Evolutionary conservation across 2,797 vertebrate genomes (phyloP).

Genomic region (Geotrypetes seraphini): DNA sequence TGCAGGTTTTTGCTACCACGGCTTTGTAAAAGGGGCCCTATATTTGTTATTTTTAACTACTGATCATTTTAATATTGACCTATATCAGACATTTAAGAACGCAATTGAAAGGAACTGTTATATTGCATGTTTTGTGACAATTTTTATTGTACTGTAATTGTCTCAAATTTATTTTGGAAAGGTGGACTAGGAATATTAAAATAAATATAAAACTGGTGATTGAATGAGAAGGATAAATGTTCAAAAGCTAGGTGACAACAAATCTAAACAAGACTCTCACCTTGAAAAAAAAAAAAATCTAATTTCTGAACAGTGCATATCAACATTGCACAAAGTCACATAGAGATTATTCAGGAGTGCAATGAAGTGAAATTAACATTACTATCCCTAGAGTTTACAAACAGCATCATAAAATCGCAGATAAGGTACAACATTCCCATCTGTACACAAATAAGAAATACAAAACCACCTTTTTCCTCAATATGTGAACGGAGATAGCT

Average conservation of each 20-base stretch:
- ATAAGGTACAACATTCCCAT: conserved; percentile 22
- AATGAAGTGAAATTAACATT: conserved; percentile 41
- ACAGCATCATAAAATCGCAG: conserved; percentile 19
- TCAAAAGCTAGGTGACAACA: conserved; percentile 30
- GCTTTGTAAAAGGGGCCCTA: no score
- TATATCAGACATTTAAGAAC: conserved; percentile 6
- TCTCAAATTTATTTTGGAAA: no score
- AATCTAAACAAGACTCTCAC: conserved; percentile 22
- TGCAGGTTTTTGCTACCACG: no score
- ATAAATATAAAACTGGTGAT: conserved; percentile 26
- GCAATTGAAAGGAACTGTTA: conserved; percentile 17
- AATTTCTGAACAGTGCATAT: conserved; percentile 14
- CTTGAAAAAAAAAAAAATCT: conserved; percentile 11
- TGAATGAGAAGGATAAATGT: conserved; percentile 34
- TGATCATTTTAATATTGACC: no score
- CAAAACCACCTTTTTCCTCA: conserved; percentile 23
- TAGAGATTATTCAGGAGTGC: conserved; percentile 33
- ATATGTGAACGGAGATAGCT: conserved; percentile 29
- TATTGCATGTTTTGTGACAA: no score
- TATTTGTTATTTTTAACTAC: no score
- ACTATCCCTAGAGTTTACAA: conserved; percentile 29
- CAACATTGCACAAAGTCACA: conserved; percentile 30
- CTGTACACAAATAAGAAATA: conserved; percentile 15
- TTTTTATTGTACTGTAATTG: no score
- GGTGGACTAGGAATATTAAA: no score